These are phyloP conservation scores for Takifugu rubripes DNA, from an alignment of 2,797 vertebrate genomes.

Conservation along the genomic window DNA sequence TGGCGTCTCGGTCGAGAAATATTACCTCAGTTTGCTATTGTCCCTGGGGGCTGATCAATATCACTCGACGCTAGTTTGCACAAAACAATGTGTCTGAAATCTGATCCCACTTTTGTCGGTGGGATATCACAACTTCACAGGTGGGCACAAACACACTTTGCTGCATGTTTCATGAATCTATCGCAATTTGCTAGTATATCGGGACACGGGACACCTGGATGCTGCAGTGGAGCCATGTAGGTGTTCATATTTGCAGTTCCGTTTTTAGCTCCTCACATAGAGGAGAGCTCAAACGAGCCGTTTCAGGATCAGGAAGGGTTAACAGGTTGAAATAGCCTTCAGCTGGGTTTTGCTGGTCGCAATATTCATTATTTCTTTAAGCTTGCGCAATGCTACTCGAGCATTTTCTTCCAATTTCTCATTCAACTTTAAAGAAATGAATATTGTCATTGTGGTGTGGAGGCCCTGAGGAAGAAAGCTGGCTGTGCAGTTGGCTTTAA, in stretches of 20 bases:
- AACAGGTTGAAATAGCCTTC: too few species aligned
- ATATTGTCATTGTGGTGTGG: slow-evolving; percentile 31
- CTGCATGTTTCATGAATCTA: too few species aligned
- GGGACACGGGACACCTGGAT: too few species aligned
- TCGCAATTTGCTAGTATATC: too few species aligned
- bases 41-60: background rate
- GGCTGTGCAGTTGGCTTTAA: slow-evolving; percentile 20
- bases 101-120: too few species aligned
- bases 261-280: too few species aligned
- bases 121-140: too few species aligned
- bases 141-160: too few species aligned
- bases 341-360: background rate
- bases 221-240: too few species aligned
- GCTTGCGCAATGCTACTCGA: slow-evolving; percentile 35
- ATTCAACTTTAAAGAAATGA: slow-evolving; percentile 28
- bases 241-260: too few species aligned
- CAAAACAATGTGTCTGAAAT: background rate
- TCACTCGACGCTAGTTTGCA: slow-evolving; percentile 12
- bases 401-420: slow-evolving; percentile 14
- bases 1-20: slow-evolving; percentile 10
- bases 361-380: slow-evolving; percentile 33
- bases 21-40: slow-evolving; percentile 11
- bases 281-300: too few species aligned
- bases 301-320: too few species aligned
- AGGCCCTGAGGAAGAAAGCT: slow-evolving; percentile 31